Conservation (phyloP, 2,888 invertebrate genomes). For the Isoperla grammatica region DNA sequence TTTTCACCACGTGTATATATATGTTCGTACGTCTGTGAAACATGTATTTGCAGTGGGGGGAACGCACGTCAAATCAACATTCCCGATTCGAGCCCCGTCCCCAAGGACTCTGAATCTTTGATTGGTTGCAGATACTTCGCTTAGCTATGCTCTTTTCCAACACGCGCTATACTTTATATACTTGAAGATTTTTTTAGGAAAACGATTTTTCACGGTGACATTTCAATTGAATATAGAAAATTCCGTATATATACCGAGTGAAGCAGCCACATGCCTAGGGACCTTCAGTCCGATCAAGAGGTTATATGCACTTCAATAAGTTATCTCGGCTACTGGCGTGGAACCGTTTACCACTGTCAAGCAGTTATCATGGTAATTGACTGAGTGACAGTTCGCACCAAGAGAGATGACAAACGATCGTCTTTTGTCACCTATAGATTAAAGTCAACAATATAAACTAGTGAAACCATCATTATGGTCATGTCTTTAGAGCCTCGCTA, state of each 20-base stretch:
- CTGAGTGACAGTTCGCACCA: constrained; percentile 34
- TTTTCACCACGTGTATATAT: too few species aligned
- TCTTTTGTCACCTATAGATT: constrained; percentile 4
- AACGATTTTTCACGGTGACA: constrained; percentile 27
- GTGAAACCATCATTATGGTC: constrained; percentile 16
- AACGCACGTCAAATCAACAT: constrained; percentile 13
- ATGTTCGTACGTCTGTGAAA: too few species aligned
- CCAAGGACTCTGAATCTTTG: constrained; percentile 17
- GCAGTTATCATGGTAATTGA: constrained; percentile 38
- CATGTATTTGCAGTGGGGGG: too few species aligned
- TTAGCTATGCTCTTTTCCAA: background rate
- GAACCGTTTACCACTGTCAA: constrained; percentile 38
- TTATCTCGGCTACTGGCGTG: too few species aligned
- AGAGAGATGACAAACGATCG: constrained; percentile 9
- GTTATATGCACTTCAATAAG: too few species aligned
- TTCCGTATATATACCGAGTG: background rate
- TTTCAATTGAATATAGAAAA: constrained; percentile 25
- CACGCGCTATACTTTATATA: constrained; percentile 8
- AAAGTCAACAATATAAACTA: constrained; percentile 17
- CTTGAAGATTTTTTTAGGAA: constrained; percentile 13
- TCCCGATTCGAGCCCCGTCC: constrained; percentile 12
- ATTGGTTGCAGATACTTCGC: constrained; percentile 21
- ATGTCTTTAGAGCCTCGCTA: constrained; percentile 2
- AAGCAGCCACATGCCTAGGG: too few species aligned
- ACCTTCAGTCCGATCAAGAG: too few species aligned